These are phyloP conservation scores for Junonia oenone DNA, from an alignment of 2,888 invertebrate species.

Conservation along the genomic window DNA sequence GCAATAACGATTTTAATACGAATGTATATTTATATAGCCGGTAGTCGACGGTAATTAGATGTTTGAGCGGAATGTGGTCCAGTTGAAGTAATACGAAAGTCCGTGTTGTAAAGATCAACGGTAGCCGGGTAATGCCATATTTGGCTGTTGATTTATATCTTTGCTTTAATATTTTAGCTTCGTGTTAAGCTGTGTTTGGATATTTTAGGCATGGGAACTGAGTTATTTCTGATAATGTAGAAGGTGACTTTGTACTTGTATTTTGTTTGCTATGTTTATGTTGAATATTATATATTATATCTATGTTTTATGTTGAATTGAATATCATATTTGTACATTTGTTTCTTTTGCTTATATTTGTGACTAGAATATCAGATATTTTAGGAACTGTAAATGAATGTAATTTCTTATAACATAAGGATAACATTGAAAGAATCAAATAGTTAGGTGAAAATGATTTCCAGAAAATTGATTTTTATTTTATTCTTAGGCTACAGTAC, in stretches of 20 bases:
- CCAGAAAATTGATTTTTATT: too few relatives aligned
- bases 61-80: conserved; percentile 24
- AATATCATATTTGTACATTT: too few relatives aligned
- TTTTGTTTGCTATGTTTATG: not conserved
- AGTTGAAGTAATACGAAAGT: conserved; percentile 16
- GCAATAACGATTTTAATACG: conserved; percentile 28
- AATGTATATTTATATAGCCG: conserved; percentile 24
- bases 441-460: too few relatives aligned
- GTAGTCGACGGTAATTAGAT: conserved; percentile 23
- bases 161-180: conserved; percentile 19
- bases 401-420: too few relatives aligned
- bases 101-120: conserved; percentile 24
- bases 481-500: too few relatives aligned
- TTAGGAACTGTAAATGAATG: too few relatives aligned
- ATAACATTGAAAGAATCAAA: too few relatives aligned
- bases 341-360: too few relatives aligned
- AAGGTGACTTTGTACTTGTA: not conserved
- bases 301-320: too few relatives aligned
- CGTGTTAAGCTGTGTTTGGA: not conserved
- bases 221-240: not conserved
- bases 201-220: conserved; percentile 8
- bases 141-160: conserved; percentile 26
- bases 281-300: too few relatives aligned
- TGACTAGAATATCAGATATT: too few relatives aligned
- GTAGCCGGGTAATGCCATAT: conserved; percentile 25